Evolutionary conservation across 2,888 invertebrate genomes (phyloP), one percentile per base, ranked within the genome.

Genomic region (Sarcophaga variegata): DNA sequence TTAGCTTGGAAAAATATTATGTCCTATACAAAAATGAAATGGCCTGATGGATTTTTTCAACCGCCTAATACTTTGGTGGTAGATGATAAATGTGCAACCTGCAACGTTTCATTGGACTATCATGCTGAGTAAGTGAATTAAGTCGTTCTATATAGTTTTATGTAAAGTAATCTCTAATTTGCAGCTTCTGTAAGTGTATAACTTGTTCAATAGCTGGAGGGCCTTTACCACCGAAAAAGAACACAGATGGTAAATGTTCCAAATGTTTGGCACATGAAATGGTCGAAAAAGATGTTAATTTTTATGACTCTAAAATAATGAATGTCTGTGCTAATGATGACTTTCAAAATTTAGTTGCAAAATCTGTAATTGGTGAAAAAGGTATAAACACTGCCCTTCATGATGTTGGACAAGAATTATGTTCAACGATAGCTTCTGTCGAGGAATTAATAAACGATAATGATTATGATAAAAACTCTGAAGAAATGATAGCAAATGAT

Each of bases 181-280:
- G 1, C 79, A 93, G 93, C 81, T 91, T 91, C 89, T 93, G 93
- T 89, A 91, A 92, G 88, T 93, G 93, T 89, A 92, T 93, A 67
- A 93, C 93, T 74, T 93, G 93, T 89, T 92, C 92, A 60, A 93
- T 94, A 83, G 93, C 92, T 83, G 94, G 93, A 62, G 91, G 90
- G 4, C 91, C 91, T 63, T 81, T 89, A 64, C 90, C 91, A 74
- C 92, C 93, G 59, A 89, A 87, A 74, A 88, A 89, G 25, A 89
- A 90, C 87, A 86, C 90, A 25, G 89, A 90, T 72, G 88, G 90
- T 60, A 90, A 91, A 83, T 92, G 93, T 88, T 91, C 90, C 84
- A 92, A 91, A 88, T 93, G 93, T 90, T 90, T 92, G 82, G 92
- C 92, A 60, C 92, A 92, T 81, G 91, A 91, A 60, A 91, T 92